Percentiles rank a stretch among this genome's conserved stretches.
Conservation (phyloP, 1,140 invertebrate genomes). For the Bombus fervidus region DNA sequence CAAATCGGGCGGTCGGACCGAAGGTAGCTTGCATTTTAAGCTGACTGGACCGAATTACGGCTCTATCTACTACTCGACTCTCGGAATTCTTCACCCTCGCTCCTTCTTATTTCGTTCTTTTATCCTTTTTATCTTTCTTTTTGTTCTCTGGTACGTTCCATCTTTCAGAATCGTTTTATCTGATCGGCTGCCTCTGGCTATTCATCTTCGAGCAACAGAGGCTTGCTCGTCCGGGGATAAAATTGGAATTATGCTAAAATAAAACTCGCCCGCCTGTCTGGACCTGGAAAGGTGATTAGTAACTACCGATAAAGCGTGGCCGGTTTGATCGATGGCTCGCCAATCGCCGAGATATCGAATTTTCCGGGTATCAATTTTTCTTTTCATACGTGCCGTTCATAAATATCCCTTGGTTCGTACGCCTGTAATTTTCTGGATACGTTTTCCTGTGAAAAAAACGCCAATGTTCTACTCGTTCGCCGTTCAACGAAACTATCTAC, state of each 20-base stretch:
- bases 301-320: conserved; percentile 68
- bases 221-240: conserved; percentile 67
- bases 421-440: too few relatives aligned
- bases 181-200: conserved; percentile 13
- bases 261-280: conserved; percentile 53
- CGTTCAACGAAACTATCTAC: too few relatives aligned
- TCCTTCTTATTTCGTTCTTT: neutral
- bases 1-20: conserved; percentile 54
- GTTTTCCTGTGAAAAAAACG: too few relatives aligned
- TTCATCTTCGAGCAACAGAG: neutral
- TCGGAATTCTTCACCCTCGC: neutral
- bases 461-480: too few relatives aligned
- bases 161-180: conserved; percentile 33
- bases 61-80: conserved; percentile 52
- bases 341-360: neutral
- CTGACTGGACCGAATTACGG: conserved; percentile 71
- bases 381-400: neutral
- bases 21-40: conserved; percentile 66
- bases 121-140: too few relatives aligned
- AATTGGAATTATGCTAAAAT: conserved; percentile 78
- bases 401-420: too few relatives aligned
- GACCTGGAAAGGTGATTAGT: conserved; percentile 62
- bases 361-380: conserved; percentile 9
- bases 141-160: neutral
- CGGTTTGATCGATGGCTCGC: conserved; percentile 58